Conservation (phyloP, 2,797 vertebrate genomes). For the Falco cherrug region DNA sequence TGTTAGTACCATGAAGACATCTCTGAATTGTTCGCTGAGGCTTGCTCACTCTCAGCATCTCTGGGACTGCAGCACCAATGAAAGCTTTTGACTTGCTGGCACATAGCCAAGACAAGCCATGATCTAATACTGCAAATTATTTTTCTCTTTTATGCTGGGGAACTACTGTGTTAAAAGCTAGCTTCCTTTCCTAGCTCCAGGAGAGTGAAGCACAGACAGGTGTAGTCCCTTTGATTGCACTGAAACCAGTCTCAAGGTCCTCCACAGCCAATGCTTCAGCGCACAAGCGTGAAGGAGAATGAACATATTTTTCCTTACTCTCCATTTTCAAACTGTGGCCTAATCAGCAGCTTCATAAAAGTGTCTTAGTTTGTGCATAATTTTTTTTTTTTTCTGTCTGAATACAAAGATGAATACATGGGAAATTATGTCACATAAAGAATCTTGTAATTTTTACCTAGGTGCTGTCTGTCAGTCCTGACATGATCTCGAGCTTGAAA, state of each 20-base stretch:
- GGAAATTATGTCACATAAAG: conserved; percentile 6
- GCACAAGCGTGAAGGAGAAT: neutral
- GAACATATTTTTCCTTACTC: neutral
- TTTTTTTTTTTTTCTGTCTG: neutral
- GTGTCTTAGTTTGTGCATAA: neutral
- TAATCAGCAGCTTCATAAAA: conserved; percentile 43
- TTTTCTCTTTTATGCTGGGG: conserved; percentile 57
- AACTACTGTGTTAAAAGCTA: conserved; percentile 35
- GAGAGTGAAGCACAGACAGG: neutral
- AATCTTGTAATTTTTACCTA: neutral
- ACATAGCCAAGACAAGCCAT: conserved; percentile 63
- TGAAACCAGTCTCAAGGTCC: neutral
- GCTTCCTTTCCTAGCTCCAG: conserved; percentile 17
- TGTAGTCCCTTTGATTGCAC: neutral
- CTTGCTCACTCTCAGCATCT: neutral
- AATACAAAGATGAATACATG: neutral
- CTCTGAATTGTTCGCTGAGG: neutral
- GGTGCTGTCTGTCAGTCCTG: neutral
- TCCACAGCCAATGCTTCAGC: neutral
- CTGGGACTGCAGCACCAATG: conserved; percentile 12
- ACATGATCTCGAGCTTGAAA: neutral
- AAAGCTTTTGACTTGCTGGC: conserved; percentile 53
- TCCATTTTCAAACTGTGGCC: conserved; percentile 17
- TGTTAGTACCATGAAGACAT: conserved; percentile 24
- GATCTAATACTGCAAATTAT: conserved; percentile 69